phyloP scores from a whole-genome alignment of 2,888 invertebrate genomes.

The Thymelicus lineola region DNA sequence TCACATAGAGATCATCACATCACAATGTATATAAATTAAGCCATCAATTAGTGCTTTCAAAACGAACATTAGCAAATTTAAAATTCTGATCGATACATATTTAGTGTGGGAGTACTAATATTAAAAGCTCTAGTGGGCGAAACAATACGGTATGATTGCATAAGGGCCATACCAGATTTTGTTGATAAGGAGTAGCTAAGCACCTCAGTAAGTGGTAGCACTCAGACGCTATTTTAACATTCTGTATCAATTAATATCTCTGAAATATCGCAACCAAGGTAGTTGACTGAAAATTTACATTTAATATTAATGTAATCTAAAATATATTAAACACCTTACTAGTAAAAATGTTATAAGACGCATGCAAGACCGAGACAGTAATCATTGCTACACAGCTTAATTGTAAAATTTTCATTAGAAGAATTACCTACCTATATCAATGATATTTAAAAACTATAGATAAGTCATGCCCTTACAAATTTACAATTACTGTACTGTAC shows the following conservation, averaged over 20 bases:
- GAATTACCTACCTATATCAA: no score
- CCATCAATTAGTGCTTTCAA: constrained; percentile 13
- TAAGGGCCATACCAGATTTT: constrained; percentile 54
- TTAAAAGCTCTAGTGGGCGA: constrained; percentile 62
- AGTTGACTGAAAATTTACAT: no score
- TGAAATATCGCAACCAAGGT: constrained; percentile 1
- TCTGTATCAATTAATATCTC: constrained; percentile 28
- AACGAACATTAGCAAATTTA: constrained; percentile 35
- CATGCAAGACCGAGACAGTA: no score
- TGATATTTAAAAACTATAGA: no score
- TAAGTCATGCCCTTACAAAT: no score
- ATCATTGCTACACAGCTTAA: no score
- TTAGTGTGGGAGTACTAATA: constrained; percentile 48
- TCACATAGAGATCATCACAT: constrained; percentile 42
- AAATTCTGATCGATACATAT: constrained; percentile 45
- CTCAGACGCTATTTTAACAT: constrained; percentile 20
- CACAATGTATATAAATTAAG: constrained; percentile 40
- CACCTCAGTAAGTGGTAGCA: constrained; percentile 24
- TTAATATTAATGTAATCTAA: no score
- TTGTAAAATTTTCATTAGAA: no score
- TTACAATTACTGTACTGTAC: no score
- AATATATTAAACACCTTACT: no score
- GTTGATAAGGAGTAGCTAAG: constrained; percentile 44
- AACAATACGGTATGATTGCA: constrained; percentile 60
- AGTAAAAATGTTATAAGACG: no score